Evolutionary conservation across 2,113 vertebrate species (phyloP).

Genomic region (Poecilia latipinna): DNA sequence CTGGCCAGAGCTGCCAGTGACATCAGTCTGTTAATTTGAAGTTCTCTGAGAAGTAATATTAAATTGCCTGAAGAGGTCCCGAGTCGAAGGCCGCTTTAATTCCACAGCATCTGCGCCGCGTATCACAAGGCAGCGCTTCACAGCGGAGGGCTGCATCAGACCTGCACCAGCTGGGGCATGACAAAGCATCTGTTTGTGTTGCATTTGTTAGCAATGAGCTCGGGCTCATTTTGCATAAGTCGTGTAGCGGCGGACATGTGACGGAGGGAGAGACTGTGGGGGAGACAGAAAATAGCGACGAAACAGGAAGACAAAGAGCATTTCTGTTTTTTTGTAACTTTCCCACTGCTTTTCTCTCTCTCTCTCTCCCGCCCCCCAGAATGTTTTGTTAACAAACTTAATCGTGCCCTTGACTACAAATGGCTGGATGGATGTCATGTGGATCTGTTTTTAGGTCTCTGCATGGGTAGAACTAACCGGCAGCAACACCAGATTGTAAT

Average conservation of each 20-base stretch:
- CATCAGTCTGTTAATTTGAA: not conserved
- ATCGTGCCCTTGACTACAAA: slow-evolving; percentile 60
- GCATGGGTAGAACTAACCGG: slow-evolving; percentile 17
- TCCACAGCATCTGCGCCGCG: slow-evolving; percentile 31
- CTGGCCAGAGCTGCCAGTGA: not conserved
- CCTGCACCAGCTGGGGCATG: slow-evolving; percentile 50
- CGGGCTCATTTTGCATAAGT: slow-evolving; percentile 80
- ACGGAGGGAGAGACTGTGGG: slow-evolving; percentile 68
- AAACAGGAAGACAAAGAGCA: slow-evolving; percentile 65
- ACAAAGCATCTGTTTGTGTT: slow-evolving; percentile 79
- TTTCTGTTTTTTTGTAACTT: slow-evolving; percentile 58
- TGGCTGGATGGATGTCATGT: slow-evolving; percentile 67
- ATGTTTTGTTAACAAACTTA: slow-evolving; percentile 74
- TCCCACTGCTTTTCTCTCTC: slow-evolving; percentile 31
- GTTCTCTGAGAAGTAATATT: not conserved
- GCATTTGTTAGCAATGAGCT: slow-evolving; percentile 79
- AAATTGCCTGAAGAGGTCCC: not conserved
- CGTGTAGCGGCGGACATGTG: slow-evolving; percentile 79
- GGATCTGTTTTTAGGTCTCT: slow-evolving; percentile 46
- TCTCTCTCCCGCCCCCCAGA: slow-evolving; percentile 14
- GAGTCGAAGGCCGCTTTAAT: not conserved
- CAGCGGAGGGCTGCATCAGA: slow-evolving; percentile 47
- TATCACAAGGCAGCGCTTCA: slow-evolving; percentile 47
- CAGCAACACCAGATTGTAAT: slow-evolving; percentile 28
- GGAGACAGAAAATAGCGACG: slow-evolving; percentile 58